Base-by-base conservation (phyloP, 2,113 vertebrate genomes). In the Triplophysa rosa region DNA sequence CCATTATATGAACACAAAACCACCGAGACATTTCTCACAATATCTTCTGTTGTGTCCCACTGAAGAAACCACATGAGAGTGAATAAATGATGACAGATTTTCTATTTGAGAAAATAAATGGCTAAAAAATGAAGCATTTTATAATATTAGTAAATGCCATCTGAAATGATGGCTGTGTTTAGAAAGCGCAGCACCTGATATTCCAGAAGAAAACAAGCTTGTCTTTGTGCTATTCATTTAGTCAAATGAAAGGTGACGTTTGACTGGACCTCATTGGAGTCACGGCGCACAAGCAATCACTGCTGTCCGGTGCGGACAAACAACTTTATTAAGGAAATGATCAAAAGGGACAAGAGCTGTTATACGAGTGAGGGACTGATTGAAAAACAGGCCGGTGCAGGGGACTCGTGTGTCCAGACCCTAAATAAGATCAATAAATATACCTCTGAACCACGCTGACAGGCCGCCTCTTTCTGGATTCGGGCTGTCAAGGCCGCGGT, bases 271-370 rank as follows among this genome's bases (percentile, higher is more conserved):
- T 81, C 72, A 73, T 81, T 83, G 66, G 74, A 61, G 58, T 71
- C 62, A 24, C 77, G 71, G 14, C 12, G 68, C 64, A 67, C 65
- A 24, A 40, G 81, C 78, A 83, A 83, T 83, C 84, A 83, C 56
- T 0, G 77, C 66, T 79, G 70, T 29, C 74, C 42, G 26, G 49
- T 78, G 62, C 21, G 49, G 69, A 70, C 65, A 73, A 42, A 83
- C 71, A 26, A 16, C 68, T 86, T 88, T 56, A 86, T 84, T 84
- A 80, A 87, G 77, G 80, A 81, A 80, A 87, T 70, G 84, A 79
- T 59, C 17, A 81, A 65, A 77, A 29, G 16, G 64, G 84, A 82
- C 81, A 85, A 54, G 68, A 26, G 12, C 67, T 16, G 56, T 40
- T 71, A 62, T 24, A 72, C 19, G 29, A 37, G 6, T 47, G 49